These are phyloP conservation scores for Asbolus verrucosus DNA, from an alignment of 1,140 invertebrate genomes.

Conservation along the genomic window DNA sequence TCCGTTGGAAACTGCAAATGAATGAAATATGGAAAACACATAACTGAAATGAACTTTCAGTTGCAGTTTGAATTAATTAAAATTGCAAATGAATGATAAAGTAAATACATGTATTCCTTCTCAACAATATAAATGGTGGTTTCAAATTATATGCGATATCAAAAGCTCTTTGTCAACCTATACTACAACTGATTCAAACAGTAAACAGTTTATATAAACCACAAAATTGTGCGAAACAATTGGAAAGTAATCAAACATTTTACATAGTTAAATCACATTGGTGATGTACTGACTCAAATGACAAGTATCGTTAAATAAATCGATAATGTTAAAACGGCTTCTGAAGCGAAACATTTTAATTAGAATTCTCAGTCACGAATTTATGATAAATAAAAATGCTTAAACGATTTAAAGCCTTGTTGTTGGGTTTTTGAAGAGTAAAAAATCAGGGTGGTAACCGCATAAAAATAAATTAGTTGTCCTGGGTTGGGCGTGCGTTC, in stretches of 20 bases:
- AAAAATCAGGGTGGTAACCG: conserved; percentile 2
- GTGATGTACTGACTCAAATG: conserved; percentile 28
- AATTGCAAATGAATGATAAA: too few relatives aligned
- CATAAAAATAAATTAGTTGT: conserved; percentile 33
- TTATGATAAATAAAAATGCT: conserved; percentile 16
- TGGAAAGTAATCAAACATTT: conserved; percentile 28
- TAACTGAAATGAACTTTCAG: too few relatives aligned
- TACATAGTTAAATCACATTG: conserved; percentile 5
- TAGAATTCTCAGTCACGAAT: background rate
- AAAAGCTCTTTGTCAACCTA: too few relatives aligned
- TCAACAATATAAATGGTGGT: too few relatives aligned
- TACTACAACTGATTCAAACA: too few relatives aligned
- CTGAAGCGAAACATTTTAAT: conserved; percentile 2
- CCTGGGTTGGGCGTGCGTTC: conserved; percentile 4
- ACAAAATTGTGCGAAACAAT: conserved; percentile 21
- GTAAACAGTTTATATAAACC: conserved; percentile 2
- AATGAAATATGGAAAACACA: too few relatives aligned
- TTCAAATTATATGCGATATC: background rate
- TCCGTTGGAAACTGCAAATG: too few relatives aligned
- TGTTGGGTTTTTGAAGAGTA: background rate
- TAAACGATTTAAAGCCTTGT: too few relatives aligned
- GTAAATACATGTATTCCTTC: too few relatives aligned
- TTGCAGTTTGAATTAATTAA: too few relatives aligned
- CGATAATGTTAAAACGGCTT: conserved; percentile 9
- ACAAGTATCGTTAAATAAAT: conserved; percentile 31